These are phyloP conservation scores for Venusia cambrica DNA, from an alignment of 2,888 invertebrate genomes.

Conservation along the genomic window DNA sequence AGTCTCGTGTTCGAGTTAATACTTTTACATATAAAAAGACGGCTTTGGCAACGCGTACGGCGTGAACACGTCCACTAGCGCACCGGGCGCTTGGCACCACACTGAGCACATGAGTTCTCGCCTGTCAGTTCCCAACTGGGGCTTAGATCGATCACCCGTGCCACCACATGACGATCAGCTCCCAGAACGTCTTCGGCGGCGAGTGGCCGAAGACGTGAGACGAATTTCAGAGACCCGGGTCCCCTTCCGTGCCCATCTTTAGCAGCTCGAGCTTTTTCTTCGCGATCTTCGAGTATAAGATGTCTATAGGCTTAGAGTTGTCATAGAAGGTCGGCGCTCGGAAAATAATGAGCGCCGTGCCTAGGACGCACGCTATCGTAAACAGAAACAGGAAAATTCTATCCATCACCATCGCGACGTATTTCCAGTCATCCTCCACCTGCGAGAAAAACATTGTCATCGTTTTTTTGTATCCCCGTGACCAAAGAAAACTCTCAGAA, in stretches of 20 bases:
- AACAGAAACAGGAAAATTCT: conserved; percentile 97
- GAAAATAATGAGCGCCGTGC: conserved; percentile 93
- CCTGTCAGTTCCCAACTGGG: conserved; percentile 66
- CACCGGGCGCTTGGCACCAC: conserved; percentile 72
- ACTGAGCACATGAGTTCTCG: conserved; percentile 76
- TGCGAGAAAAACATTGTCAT: conserved; percentile 51
- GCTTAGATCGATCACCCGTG: conserved; percentile 76
- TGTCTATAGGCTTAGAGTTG: conserved; percentile 93
- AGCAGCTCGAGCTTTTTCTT: conserved; percentile 93
- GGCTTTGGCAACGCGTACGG: conserved; percentile 65
- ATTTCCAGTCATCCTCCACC: conserved; percentile 99
- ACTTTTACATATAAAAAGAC: conserved; percentile 68
- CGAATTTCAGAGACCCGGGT: conserved; percentile 85
- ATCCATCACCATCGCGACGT: conserved; percentile 97
- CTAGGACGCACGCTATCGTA: conserved; percentile 94
- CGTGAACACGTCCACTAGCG: conserved; percentile 62
- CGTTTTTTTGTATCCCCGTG: neutral
- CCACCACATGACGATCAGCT: conserved; percentile 81
- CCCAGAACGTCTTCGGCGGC: conserved; percentile 84
- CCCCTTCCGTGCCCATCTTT: conserved; percentile 90
- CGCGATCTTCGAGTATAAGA: conserved; percentile 94
- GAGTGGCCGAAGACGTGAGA: conserved; percentile 85
- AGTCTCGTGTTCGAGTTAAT: conserved; percentile 58
- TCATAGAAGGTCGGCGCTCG: conserved; percentile 96
- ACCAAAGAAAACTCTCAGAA: no score